A percentile compares a stretch with the other conserved stretches of the same genome.
These are phyloP conservation scores for Australoheros scitulus DNA, from an alignment of 2,113 vertebrate genomes.

Conservation along the genomic window DNA sequence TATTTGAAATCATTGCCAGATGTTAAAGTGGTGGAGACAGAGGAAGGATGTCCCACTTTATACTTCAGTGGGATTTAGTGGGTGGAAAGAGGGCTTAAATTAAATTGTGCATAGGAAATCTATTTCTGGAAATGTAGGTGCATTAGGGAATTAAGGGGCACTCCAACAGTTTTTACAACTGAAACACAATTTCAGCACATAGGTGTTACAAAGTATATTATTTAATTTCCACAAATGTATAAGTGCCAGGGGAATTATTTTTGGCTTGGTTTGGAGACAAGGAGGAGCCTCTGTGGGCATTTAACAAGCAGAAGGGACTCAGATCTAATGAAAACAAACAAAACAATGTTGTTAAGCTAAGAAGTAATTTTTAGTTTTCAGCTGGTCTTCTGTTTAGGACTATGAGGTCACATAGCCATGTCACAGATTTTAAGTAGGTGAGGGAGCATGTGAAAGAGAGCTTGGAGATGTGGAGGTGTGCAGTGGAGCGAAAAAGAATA, in stretches of 20 bases:
- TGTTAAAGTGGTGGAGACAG: constrained; percentile 35
- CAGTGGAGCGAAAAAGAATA: background rate
- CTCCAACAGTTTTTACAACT: background rate
- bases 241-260: background rate
- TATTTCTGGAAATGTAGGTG: constrained; percentile 4
- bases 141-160: background rate
- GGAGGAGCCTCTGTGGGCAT: background rate
- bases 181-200: background rate
- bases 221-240: background rate
- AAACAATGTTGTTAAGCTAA: background rate
- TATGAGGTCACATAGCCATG: background rate
- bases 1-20: constrained; percentile 42
- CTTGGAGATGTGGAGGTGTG: background rate
- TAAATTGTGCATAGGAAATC: background rate
- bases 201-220: background rate
- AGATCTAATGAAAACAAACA: background rate
- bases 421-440: background rate
- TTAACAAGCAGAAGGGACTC: background rate
- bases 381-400: background rate
- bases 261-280: background rate
- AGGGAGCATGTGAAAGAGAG: background rate
- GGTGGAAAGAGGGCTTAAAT: background rate
- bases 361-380: background rate
- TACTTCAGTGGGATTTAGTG: constrained; percentile 11
- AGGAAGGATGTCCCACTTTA: constrained; percentile 45